These are phyloP conservation scores for Catostomus latipinnis DNA, from an alignment of 2,797 vertebrate genomes.

Conservation along the genomic window DNA sequence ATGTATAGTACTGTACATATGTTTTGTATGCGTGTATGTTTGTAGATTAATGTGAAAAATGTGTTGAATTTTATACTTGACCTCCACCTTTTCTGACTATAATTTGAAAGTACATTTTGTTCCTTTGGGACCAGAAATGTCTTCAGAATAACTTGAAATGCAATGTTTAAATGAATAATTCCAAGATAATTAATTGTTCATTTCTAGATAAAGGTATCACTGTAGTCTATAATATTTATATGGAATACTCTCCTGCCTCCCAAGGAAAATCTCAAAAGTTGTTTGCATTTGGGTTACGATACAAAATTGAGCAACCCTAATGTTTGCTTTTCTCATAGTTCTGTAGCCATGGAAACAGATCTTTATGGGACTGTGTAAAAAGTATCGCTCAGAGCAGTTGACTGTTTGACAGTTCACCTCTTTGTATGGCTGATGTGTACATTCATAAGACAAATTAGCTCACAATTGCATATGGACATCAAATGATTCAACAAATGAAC, in stretches of 20 bases:
- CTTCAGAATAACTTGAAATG: slow-evolving; percentile 48
- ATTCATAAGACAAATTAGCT: not conserved
- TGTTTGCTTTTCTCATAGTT: slow-evolving; percentile 57
- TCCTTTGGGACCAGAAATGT: slow-evolving; percentile 1
- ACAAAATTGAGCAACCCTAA: slow-evolving; percentile 38
- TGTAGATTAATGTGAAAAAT: slow-evolving; percentile 67
- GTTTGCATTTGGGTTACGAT: slow-evolving; percentile 48
- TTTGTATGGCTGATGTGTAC: slow-evolving; percentile 3
- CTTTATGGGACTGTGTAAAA: slow-evolving; percentile 53
- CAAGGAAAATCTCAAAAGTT: slow-evolving; percentile 33
- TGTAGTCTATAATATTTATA: slow-evolving; percentile 19
- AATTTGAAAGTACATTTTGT: slow-evolving; percentile 31
- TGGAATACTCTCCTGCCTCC: slow-evolving; percentile 13
- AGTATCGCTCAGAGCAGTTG: slow-evolving; percentile 21
- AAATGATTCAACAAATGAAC: not conserved
- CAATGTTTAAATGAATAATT: slow-evolving; percentile 18
- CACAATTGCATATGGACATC: not conserved
- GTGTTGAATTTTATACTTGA: slow-evolving; percentile 75
- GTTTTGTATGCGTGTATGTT: slow-evolving; percentile 62
- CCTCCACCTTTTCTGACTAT: slow-evolving; percentile 26
- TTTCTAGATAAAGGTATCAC: not conserved
- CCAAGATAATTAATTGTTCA: slow-evolving; percentile 21
- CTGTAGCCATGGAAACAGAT: slow-evolving; percentile 55
- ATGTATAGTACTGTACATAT: slow-evolving; percentile 64
- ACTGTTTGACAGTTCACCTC: slow-evolving; percentile 9